Evolutionary conservation across 2,113 vertebrate genomes (phyloP), one percentile per base, ranked within the genome.

Genomic region (Archocentrus centrarchus): DNA sequence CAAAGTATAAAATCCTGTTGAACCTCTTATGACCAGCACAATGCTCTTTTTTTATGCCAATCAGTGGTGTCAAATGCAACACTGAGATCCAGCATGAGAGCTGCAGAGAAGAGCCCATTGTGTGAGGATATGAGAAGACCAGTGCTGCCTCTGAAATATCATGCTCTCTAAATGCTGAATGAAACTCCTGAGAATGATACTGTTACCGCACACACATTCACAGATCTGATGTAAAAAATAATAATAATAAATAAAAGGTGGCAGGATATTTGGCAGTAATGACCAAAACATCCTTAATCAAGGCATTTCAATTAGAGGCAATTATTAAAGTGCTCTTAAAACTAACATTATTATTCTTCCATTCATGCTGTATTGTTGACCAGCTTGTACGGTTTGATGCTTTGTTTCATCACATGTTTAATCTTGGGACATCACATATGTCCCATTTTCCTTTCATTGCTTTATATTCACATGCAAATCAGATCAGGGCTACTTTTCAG

Each of bases 401-500:
- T 47, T 27, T 6, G 22, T 89, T 85, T 83, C 53, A 77, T 88
- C 75, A 47, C 62, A 77, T 27, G 80, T 91, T 92, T 90, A 83
- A 86, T 89, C 81, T 82, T 79, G 14, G 76, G 17, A 59, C 53
- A 78, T 80, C 50, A 66, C 84, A 79, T 80, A 78, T 78, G 32
- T 68, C 66, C 80, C 32, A 80, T 88, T 90, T 75, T 39, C 81
- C 44, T 89, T 92, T 88, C 57, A 91, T 78, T 80, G 73, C 60
- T 76, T 84, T 83, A 75, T 86, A 88, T 92, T 93, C 79, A 89
- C 17, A 94, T 94, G 89, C 66, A 86, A 92, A 94, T 94, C 37
- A 68, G 55, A 73, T 39, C 39, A 80, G 82, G 66, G 53, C 73
- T 75, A 61, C 7, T n/a, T 18, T 62, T 90, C 63, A 83, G 77